These are phyloP conservation scores for Lepilemur ruficaudatus DNA, from an alignment of 2,797 vertebrate genomes.

Conservation along the genomic window DNA sequence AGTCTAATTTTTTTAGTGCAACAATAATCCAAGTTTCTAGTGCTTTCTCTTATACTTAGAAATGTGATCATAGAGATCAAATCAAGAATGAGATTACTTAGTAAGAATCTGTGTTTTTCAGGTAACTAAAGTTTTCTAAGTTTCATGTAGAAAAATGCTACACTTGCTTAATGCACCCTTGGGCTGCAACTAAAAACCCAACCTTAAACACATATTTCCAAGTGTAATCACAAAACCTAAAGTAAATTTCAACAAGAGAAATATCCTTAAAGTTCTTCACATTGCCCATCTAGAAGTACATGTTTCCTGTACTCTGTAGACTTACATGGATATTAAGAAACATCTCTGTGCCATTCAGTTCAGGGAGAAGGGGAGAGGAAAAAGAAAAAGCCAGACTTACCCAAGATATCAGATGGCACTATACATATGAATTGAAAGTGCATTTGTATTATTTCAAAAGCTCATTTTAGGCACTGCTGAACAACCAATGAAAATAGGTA, in stretches of 20 bases:
- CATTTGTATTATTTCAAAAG: constrained; percentile 64
- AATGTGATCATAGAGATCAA: constrained; percentile 26
- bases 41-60: constrained; percentile 51
- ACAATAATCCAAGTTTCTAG: constrained; percentile 57
- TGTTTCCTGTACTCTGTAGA: constrained; percentile 27
- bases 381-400: constrained; percentile 53
- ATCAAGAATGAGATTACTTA: constrained; percentile 36
- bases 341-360: constrained; percentile 55
- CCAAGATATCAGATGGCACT: constrained; percentile 59
- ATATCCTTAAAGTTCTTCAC: constrained; percentile 22
- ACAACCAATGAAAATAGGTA: constrained; percentile 84
- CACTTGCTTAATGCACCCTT: constrained; percentile 36
- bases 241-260: constrained; percentile 43
- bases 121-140: constrained; percentile 28
- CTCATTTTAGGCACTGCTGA: constrained; percentile 63
- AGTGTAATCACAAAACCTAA: constrained; percentile 23
- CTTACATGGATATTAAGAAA: background rate
- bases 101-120: constrained; percentile 14
- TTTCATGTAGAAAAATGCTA: constrained; percentile 55
- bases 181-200: constrained; percentile 59
- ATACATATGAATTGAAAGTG: constrained; percentile 65
- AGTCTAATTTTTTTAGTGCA: constrained; percentile 29
- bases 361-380: background rate
- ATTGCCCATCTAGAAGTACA: background rate
- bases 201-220: constrained; percentile 22